Conservation (phyloP, 1,140 invertebrate species). For the Eriosoma lanigerum region DNA sequence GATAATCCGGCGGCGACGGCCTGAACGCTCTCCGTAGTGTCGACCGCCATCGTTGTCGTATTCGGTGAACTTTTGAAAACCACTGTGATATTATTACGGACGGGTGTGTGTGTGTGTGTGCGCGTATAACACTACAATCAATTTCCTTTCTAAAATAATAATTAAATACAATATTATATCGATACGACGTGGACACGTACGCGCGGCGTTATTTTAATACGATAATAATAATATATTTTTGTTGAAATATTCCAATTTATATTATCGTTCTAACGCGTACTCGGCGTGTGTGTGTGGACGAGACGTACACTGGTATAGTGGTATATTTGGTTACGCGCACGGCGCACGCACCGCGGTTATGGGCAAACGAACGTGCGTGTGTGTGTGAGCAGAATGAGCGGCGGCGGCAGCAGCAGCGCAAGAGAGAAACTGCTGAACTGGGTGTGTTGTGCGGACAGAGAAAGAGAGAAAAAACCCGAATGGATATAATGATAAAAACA, state of each 20-base stretch:
- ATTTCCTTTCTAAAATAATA: background rate
- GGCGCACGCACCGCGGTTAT: background rate
- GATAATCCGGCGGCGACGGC: slow-evolving; percentile 12
- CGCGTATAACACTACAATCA: background rate
- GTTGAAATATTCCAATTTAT: background rate
- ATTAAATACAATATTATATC: background rate
- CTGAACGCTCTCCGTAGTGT: slow-evolving; percentile 10
- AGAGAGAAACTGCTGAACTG: background rate
- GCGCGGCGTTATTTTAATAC: background rate
- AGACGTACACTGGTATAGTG: background rate
- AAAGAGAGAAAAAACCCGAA: slow-evolving; percentile 10
- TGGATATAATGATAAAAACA: slow-evolving; percentile 32
- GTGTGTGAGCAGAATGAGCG: background rate
- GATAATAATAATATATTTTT: background rate
- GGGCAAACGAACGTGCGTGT: slow-evolving; percentile 1
- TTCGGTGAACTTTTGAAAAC: too few species aligned
- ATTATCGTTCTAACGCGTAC: background rate
- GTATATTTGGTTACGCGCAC: background rate
- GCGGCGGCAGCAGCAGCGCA: background rate
- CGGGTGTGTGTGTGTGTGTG: too few species aligned
- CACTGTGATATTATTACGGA: background rate
- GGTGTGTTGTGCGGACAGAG: background rate
- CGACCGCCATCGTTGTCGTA: slow-evolving; percentile 3
- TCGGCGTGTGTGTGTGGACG: background rate
- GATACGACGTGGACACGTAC: too few species aligned